These are phyloP conservation scores for Peromyscus polionotus DNA, from an alignment of 2,113 vertebrate genomes.

Conservation along the genomic window DNA sequence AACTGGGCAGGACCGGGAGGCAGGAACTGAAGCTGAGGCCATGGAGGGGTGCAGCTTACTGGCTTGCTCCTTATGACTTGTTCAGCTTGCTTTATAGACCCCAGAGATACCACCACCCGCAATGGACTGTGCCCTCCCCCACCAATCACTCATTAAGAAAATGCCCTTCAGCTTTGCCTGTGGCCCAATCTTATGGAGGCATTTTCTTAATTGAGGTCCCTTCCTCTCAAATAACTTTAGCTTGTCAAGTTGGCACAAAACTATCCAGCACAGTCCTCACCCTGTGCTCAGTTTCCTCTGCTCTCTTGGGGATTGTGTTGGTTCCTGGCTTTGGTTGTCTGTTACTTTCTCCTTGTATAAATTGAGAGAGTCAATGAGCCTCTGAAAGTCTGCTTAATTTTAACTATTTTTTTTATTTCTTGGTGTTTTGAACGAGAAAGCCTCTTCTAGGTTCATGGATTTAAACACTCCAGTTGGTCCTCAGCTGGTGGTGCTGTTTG, in stretches of 20 bases:
- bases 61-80: neutral
- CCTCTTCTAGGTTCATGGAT: neutral
- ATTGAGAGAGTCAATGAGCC: neutral
- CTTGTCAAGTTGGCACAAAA: neutral
- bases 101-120: neutral
- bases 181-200: neutral
- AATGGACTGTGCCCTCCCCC: neutral
- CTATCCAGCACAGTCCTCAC: neutral
- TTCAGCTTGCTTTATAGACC: neutral
- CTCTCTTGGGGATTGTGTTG: neutral
- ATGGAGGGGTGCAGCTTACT: neutral
- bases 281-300: neutral
- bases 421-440: neutral
- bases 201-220: neutral
- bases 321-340: neutral
- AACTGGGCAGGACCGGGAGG: neutral
- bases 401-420: neutral
- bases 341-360: neutral
- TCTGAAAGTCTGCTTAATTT: neutral
- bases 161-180: neutral
- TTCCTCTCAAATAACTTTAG: neutral
- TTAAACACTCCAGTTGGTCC: neutral
- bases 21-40: neutral
- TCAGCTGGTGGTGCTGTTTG: neutral
- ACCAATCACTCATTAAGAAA: neutral